Evolutionary conservation across 2,888 invertebrate species (phyloP), one percentile per base, ranked within the genome.

Genomic region (Allygus modestus): DNA sequence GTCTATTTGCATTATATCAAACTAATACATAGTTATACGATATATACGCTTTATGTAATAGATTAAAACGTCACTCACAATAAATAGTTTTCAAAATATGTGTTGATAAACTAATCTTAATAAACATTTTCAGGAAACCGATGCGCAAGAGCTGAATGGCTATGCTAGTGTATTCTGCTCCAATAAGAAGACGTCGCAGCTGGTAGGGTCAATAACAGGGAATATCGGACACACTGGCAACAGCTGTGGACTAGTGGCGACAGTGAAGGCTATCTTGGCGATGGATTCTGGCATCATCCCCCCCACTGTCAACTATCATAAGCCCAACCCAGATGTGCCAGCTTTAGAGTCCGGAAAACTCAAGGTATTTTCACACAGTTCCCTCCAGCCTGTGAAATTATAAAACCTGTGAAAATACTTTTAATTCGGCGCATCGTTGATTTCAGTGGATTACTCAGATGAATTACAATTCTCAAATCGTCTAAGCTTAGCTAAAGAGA

Each of bases 171-270:
- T 87, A 0, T 85, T 87, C 65, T 85, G 85, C 20, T 20, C 75
- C 0, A 73, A 84, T 0, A 86, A 87, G 77, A 75, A 73, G n/a
- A 51, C 65, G 11, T 92, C 93, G 4, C 90, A 94, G 17, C 89
- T 92, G 26, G 91, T 94, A 84, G 93, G 93, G 12, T 93, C 93
- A 0, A 92, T 93, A 51, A 94, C 93, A 88, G 92, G 92, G 58
- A 93, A 93, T 89, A 92, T 93, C 90, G 94, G 94, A 0, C 93
- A 94, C 87, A 90, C 92, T 7, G 93, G 93, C 88, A 92, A 92
- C 9, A 87, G 89, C 58, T 88, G 89, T 1, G 88, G 91, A 46
- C 88, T 92, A 28, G 91, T 91, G 46, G 90, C 91, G 1, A 86
- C 93, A 43, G 91, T 91, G 12, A 93, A 93, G 89, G 91, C 87